Conservation (phyloP, 2,797 vertebrate species). For the Neopelma chrysocephalum region DNA sequence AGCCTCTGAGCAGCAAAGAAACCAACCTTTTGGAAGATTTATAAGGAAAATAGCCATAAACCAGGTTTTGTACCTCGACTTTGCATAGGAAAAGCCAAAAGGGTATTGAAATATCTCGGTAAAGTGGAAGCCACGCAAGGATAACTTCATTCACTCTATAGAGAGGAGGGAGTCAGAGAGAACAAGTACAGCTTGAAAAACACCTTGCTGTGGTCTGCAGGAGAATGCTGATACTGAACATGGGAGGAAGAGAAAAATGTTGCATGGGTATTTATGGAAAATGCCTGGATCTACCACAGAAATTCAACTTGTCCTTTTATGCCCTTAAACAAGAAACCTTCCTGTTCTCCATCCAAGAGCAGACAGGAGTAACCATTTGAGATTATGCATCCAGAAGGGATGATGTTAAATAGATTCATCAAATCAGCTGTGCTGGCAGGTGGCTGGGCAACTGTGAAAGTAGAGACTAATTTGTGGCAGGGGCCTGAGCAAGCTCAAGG, state of each 20-base stretch:
- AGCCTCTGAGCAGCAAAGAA: background rate
- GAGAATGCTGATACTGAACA: background rate
- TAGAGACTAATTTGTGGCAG: background rate
- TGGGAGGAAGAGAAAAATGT: background rate
- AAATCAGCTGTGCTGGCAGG: background rate
- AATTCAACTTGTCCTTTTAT: background rate
- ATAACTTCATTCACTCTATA: background rate
- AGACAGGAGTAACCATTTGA: background rate
- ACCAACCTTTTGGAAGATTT: background rate
- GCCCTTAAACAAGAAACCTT: background rate
- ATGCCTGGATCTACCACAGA: background rate
- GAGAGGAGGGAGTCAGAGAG: background rate
- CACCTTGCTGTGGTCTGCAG: background rate
- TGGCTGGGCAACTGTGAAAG: background rate
- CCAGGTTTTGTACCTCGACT: accelerated
- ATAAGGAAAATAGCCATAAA: background rate
- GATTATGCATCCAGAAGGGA: background rate
- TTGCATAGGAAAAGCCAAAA: background rate
- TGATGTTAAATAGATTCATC: background rate
- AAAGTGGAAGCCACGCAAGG: background rate
- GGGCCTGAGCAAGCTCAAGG: background rate
- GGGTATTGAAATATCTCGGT: background rate
- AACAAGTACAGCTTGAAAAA: background rate
- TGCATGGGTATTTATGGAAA: background rate
- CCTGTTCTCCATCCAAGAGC: background rate